A percentile compares a stretch with the other conserved stretches of the same genome.
Conservation (phyloP, 1,140 invertebrate genomes). For the Macrostomum lignano region DNA sequence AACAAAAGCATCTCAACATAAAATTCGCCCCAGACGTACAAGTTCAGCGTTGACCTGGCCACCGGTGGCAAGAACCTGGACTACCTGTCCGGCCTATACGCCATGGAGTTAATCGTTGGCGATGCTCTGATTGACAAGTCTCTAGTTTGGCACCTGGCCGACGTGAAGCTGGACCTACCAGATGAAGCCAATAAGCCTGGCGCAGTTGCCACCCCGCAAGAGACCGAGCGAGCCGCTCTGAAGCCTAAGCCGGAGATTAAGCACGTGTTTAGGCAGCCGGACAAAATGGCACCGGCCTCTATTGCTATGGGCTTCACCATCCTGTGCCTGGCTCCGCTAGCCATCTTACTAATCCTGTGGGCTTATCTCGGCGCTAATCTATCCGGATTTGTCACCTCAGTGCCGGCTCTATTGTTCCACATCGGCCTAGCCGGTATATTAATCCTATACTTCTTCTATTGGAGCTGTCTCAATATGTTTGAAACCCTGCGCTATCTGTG, state of each 20-base stretch:
- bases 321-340: constrained; percentile 46
- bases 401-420: too few species aligned
- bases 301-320: constrained; percentile 67
- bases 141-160: constrained; percentile 49
- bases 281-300: constrained; percentile 51
- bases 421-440: background rate
- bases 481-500: background rate
- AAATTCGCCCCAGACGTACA: too few species aligned
- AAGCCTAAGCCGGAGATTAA: constrained; percentile 44
- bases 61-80: constrained; percentile 56
- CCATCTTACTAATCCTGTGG: constrained; percentile 50
- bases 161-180: too few species aligned
- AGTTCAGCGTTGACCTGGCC: too few species aligned
- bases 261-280: constrained; percentile 68
- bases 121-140: constrained; percentile 65
- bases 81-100: constrained; percentile 45
- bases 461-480: background rate
- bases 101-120: constrained; percentile 54
- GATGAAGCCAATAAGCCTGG: too few species aligned
- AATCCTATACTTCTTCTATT: background rate
- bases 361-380: too few species aligned
- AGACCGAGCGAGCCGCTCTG: too few species aligned
- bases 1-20: too few species aligned
- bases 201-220: too few species aligned
- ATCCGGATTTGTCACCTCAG: too few species aligned